Evolutionary conservation across 2,888 invertebrate species (phyloP), one percentile per base, ranked within the genome.

Genomic region (Athripsodes cinereus): DNA sequence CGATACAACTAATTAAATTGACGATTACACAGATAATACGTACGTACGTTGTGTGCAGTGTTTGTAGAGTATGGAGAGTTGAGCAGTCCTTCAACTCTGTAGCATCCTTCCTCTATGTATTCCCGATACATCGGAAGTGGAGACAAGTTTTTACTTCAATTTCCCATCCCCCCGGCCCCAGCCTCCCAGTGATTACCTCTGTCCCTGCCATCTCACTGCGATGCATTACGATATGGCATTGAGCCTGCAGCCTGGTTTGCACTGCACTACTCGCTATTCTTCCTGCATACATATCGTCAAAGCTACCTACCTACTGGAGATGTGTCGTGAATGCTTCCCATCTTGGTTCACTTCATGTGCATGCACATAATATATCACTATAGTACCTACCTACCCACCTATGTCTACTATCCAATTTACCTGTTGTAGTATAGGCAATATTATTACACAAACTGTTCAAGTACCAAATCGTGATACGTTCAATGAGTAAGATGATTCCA

Each of bases 71-170:
- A 10, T 26, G 10, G 26, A n/a, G 16, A 40, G 13, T 40, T n/a
- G 2, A 16, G 40, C 40, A 40, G 16, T 40, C 46, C 53, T 22
- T 19, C 58, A 48, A 20, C 48, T 22, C 49, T 55, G 20, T 54
- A 26, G 26, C 40, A 40, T 40, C 40, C 47, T 19, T 47, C 47
- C 47, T 47, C 11, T 47, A 20, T 47, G 57, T 51, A 52, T 52
- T 46, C 47, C 48, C 40, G 46, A 18, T 35, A 31, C 53, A 49
- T 61, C 60, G 62, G 62, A 62, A 62, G 60, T 59, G 52, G 31
- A 19, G 60, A 62, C 62, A 57, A 62, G 56, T 62, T 62, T 62
- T 62, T 22, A 26, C 19, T 21, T 26, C 10, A 26, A 10, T 26
- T 26, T 26, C 10, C 26, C 3, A 10, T 26, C 26, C 26, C 26